Conservation (phyloP, 2,797 vertebrate species). For the Enteromius argenteus region DNA sequence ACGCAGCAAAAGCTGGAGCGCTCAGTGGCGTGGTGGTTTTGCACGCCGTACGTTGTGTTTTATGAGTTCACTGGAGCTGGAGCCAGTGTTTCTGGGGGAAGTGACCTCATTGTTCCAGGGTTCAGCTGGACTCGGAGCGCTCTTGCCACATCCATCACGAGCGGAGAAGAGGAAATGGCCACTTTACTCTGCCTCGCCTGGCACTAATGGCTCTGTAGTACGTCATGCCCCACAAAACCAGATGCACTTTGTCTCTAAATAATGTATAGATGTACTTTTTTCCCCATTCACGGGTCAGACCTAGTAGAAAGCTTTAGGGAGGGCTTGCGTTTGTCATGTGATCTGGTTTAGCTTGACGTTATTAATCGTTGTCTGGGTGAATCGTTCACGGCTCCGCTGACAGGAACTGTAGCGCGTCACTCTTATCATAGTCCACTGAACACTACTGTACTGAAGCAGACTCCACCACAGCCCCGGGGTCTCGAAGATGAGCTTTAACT, state of each 20-base stretch:
- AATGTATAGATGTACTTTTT: conserved; percentile 66
- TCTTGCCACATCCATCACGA: conserved; percentile 38
- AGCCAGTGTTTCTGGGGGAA: neutral
- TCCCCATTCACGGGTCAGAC: conserved; percentile 17
- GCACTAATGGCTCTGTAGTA: conserved; percentile 64
- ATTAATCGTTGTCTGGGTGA: neutral
- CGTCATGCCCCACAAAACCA: conserved; percentile 63
- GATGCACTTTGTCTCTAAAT: conserved; percentile 70
- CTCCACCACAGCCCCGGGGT: neutral
- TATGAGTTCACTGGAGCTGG: neutral
- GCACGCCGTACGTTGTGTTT: neutral
- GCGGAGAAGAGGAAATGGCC: conserved; percentile 42
- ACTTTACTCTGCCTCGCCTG: conserved; percentile 16
- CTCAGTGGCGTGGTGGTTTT: neutral
- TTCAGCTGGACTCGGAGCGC: conserved; percentile 57
- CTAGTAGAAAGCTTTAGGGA: neutral
- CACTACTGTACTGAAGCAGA: neutral
- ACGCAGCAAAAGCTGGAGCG: neutral
- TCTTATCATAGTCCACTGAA: neutral
- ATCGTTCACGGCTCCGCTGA: neutral
- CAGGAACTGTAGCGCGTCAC: neutral
- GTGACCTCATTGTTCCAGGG: conserved; percentile 35
- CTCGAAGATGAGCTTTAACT: neutral
- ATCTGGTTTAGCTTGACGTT: neutral
- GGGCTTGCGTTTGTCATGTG: conserved; percentile 8